Conservation (phyloP, 2,888 invertebrate genomes). For the Leucophenga montana region DNA sequence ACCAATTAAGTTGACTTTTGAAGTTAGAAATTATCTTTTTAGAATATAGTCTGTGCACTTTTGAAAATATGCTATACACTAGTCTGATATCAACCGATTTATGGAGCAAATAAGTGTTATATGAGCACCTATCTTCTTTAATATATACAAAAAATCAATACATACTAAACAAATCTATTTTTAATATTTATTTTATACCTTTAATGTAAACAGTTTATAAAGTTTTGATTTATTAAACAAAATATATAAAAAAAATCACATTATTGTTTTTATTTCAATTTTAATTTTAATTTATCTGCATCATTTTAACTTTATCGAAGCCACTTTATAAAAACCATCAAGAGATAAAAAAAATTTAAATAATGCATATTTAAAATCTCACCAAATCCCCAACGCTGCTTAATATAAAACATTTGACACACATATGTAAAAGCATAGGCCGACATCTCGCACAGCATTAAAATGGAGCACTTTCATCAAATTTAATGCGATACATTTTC, state of each 20-base stretch:
- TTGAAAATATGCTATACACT: too few species aligned
- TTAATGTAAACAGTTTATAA: too few species aligned
- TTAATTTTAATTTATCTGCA: too few species aligned
- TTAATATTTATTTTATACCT: too few species aligned
- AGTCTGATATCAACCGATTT: too few species aligned
- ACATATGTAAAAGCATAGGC: background rate
- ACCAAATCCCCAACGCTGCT: background rate
- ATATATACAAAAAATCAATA: too few species aligned
- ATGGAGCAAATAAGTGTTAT: too few species aligned
- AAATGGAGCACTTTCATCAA: conserved; percentile 18
- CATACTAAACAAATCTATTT: too few species aligned
- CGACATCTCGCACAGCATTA: background rate
- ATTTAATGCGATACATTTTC: conserved; percentile 20
- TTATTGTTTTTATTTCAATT: background rate
- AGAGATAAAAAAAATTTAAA: background rate
- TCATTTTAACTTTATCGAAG: background rate
- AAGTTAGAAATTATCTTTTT: too few species aligned
- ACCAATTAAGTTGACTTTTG: too few species aligned
- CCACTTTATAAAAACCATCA: conserved; percentile 6
- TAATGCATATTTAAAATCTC: background rate
- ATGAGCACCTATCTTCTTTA: too few species aligned
- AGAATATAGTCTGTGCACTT: too few species aligned
- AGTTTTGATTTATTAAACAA: conserved; percentile 7
- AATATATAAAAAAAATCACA: conserved; percentile 17
- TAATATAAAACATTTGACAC: conserved; percentile 11